Conservation (phyloP, 2,888 invertebrate species). For the Dione juno region DNA sequence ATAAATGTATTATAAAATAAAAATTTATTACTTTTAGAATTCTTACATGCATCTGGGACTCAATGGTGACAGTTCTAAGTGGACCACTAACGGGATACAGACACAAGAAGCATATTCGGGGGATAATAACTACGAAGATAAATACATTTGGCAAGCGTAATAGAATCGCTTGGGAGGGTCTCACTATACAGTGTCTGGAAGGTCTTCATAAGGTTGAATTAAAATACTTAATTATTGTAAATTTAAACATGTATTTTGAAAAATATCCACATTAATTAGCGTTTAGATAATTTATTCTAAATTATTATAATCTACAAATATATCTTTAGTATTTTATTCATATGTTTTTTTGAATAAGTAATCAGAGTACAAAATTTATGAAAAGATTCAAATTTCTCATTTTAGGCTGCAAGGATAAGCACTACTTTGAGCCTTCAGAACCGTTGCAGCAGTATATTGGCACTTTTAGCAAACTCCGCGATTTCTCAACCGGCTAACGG, state of each 20-base stretch:
- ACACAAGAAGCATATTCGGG: conserved; percentile 69
- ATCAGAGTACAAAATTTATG: no score
- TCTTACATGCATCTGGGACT: conserved; percentile 95
- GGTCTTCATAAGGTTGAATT: conserved; percentile 90
- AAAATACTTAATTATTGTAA: neutral
- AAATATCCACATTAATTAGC: no score
- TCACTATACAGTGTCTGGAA: conserved; percentile 93
- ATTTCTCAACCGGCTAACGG: conserved; percentile 91
- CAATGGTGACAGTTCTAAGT: conserved; percentile 94
- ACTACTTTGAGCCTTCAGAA: conserved; percentile 94
- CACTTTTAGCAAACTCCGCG: conserved; percentile 93
- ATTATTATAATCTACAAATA: no score
- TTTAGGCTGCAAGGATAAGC: conserved; percentile 92
- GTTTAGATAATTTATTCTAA: no score
- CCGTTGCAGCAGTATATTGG: conserved; percentile 94
- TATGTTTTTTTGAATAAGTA: no score
- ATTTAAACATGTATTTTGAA: no score
- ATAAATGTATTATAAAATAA: no score
- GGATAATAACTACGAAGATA: conserved; percentile 84
- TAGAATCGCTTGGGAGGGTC: conserved; percentile 85
- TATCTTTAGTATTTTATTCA: no score
- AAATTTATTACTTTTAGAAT: conserved; percentile 76
- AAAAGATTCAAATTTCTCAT: neutral
- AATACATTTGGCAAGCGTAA: conserved; percentile 75
- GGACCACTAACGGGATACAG: conserved; percentile 86